phyloP scores from a whole-genome alignment of 2,113 vertebrate species.

The Tiliqua scincoides region DNA sequence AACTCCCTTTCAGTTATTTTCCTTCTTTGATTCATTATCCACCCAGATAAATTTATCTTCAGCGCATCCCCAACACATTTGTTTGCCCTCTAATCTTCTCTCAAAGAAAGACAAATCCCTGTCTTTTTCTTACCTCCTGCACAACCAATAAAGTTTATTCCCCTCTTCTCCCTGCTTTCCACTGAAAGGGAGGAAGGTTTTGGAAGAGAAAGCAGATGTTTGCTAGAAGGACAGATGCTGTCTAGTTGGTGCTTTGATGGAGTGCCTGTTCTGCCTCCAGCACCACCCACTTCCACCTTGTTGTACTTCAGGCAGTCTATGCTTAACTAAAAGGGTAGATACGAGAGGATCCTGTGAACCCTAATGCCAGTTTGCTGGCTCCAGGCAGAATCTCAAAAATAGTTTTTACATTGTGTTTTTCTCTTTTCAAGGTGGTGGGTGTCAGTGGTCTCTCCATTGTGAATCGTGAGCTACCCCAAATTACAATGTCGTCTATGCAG shows the following conservation, averaged over 20 bases:
- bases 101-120: not conserved
- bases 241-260: too few relatives aligned
- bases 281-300: too few relatives aligned
- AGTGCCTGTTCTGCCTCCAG: not conserved
- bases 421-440: not conserved
- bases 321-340: not conserved
- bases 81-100: not conserved
- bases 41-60: not conserved
- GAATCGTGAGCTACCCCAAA: not conserved
- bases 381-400: not conserved
- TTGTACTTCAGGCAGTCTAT: not conserved
- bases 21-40: not conserved
- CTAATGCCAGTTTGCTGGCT: not conserved
- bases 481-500: not conserved
- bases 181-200: not conserved
- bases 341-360: not conserved
- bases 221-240: not conserved
- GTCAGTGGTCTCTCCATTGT: not conserved
- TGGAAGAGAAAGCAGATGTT: not conserved
- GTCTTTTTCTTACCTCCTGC: not conserved
- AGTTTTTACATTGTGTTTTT: not conserved
- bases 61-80: too few relatives aligned
- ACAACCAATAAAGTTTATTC: not conserved
- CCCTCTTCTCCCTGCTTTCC: not conserved
- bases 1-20: not conserved